Evolutionary conservation across 2,113 vertebrate species (phyloP), one percentile per base, ranked within the genome.

Genomic region (Benitochromis conjunctus): DNA sequence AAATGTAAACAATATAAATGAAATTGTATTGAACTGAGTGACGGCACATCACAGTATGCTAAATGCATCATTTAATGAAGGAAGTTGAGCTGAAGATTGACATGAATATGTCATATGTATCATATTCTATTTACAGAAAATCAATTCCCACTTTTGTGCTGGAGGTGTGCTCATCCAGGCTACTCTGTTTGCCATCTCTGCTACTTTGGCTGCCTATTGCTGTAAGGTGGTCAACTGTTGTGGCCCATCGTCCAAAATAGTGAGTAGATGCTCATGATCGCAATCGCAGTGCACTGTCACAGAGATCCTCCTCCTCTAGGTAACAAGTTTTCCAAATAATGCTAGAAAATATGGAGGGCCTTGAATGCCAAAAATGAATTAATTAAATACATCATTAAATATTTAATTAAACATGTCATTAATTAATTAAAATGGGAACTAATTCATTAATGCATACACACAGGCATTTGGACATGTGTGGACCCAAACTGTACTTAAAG

Each of bases 201-300:
- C 12, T 87, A 94, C 96, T 14, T 83, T 96, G 86, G 91, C 90
- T 2, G 76, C 57, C 24, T 96, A 96, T 86, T 93, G 92, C 91
- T 96, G 94, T 90, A 96, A 96, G 82, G 94, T 96, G 21, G 56
- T 93, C 84, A 94, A 95, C 58, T 96, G 96, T 90, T 96, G 96
- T 82, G 36, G 77, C 0, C 90, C 94, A 1, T 82, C 71, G 5
- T 83, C 86, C 18, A 94, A 92, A 77, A 84, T 94, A 91, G 96
- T 96, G 90, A 94, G 95, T 83, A 5, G 5, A 90, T 2, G 1
- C 26, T 11, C 5, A n/a, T 2, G 1, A 10, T 16, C 5, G 41
- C 8, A 43, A 9, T 7, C 9, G 12, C 54, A 54, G 74, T 21
- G 21, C 31, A 31, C 43, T 51, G 43, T 31, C 24, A 31, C 24